Evolutionary conservation across 1,140 invertebrate species (phyloP), one percentile per base, ranked within the genome.

Genomic region (Neodiprion fabricii): DNA sequence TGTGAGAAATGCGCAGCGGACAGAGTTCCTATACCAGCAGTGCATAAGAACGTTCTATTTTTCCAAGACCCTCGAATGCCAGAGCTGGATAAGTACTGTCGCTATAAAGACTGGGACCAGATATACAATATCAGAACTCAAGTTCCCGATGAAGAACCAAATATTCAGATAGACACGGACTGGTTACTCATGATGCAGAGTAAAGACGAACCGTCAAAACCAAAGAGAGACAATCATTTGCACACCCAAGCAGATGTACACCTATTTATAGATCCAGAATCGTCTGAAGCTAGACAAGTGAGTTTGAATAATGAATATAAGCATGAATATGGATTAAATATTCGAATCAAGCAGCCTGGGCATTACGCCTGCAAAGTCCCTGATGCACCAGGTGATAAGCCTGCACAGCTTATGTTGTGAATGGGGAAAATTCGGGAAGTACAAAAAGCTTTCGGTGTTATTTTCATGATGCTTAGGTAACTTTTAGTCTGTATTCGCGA

Each of bases 371-470:
- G 53, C 8, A 9, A 61, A 61, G 53, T 61, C 11, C n/a, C 53
- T 11, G 11, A 17, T 12, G 53, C n/a, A 14, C 53, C 53, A 9
- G 53, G 53, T 17, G 11, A 61, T 17, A 17, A 61, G 9, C 53
- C 53, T 61, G 53, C 53, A 17, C 53, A 61, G n/a, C 53, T 61
- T 12, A 61, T 61, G n/a, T 61, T 61, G n/a, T 61, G 53, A 61
- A 61, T 17, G 11, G 4, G 9, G 2, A 40, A 40, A 40, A 40
- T 40, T 40, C 5, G 28, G 28, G 28, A 40, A 40, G 28, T 40
- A 40, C 2, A 40, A 5, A 5, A 5, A 40, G 5, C 1, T 40
- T 40, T 40, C 28, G 28, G 1, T 40, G 5, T 5, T 40, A 5
- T 40, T 40, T 40, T 40, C 28, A 40, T 40, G 28, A 40, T 5